A percentile compares a stretch with the other conserved stretches of the same genome.
Conservation (phyloP, 2,888 invertebrate species). For the Diarsia dahlii region DNA sequence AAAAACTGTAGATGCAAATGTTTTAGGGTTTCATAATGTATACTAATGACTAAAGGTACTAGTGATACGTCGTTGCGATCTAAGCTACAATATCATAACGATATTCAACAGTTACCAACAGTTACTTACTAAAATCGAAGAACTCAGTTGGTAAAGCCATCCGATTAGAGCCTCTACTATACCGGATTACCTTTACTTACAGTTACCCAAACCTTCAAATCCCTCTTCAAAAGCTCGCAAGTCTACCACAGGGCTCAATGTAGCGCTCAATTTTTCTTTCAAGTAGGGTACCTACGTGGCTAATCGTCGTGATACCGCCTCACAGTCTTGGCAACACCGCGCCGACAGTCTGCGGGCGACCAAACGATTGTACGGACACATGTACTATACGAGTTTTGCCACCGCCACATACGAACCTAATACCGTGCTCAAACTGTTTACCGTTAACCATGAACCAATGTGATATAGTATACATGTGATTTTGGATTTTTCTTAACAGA, state of each 20-base stretch:
- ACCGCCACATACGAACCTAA: constrained; percentile 52
- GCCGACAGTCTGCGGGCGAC: constrained; percentile 51
- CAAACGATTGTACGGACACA: constrained; percentile 58
- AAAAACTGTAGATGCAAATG: neutral
- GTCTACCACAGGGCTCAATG: constrained; percentile 25
- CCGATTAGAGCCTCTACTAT: neutral
- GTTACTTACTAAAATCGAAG: neutral
- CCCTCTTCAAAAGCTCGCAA: neutral
- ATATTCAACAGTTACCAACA: neutral
- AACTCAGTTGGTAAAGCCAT: neutral
- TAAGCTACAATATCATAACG: neutral
- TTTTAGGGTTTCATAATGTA: neutral
- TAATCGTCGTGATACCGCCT: constrained; percentile 30
- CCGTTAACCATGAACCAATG: constrained; percentile 60
- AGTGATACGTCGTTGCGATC: no score
- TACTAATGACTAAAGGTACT: no score
- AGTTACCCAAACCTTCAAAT: neutral
- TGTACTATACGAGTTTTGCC: constrained; percentile 33
- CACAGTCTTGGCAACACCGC: constrained; percentile 61
- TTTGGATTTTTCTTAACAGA: constrained; percentile 48
- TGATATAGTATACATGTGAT: constrained; percentile 51
- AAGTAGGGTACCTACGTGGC: constrained; percentile 19
- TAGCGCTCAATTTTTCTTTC: constrained; percentile 21
- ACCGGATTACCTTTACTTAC: neutral
- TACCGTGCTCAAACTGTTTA: constrained; percentile 49